phyloP scores from a whole-genome alignment of 2,797 vertebrate genomes.

The Parambassis ranga region DNA sequence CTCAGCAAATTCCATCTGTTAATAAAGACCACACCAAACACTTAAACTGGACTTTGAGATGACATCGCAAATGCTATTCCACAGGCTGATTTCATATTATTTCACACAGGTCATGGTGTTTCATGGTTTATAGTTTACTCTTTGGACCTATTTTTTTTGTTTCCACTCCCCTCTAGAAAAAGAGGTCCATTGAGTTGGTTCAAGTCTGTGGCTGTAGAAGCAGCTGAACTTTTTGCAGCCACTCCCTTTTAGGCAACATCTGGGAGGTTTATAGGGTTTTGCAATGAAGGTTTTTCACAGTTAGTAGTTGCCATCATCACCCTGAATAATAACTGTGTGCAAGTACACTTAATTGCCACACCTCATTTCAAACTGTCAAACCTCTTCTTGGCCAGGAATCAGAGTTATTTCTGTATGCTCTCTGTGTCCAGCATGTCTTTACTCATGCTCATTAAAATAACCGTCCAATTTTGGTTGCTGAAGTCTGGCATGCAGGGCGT shows the following conservation, averaged over 20 bases:
- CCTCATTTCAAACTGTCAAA: not conserved
- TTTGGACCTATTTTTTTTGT: not conserved
- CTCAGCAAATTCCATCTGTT: not conserved
- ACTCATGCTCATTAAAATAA: slow-evolving; percentile 42
- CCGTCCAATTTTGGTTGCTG: slow-evolving; percentile 22
- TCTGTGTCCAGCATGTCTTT: slow-evolving; percentile 43
- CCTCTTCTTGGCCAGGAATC: slow-evolving; percentile 8
- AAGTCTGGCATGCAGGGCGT: slow-evolving; percentile 32
- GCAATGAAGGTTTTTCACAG: slow-evolving; percentile 7
- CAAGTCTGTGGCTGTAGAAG: slow-evolving; percentile 25
- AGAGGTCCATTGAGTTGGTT: slow-evolving; percentile 13
- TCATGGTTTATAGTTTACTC: not conserved
- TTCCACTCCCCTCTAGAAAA: too few species aligned
- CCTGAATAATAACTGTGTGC: slow-evolving; percentile 8
- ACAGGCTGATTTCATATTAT: too few species aligned
- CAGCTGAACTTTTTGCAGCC: slow-evolving; percentile 11
- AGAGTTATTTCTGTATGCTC: slow-evolving; percentile 29
- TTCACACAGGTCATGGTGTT: not conserved
- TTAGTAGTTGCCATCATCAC: slow-evolving; percentile 10
- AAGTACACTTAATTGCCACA: slow-evolving; percentile 6
- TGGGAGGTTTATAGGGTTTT: slow-evolving; percentile 22
- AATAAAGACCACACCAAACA: not conserved
- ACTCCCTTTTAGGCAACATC: slow-evolving; percentile 30
- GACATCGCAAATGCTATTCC: too few species aligned
- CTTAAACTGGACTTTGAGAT: not conserved